These are phyloP conservation scores for Poecile atricapillus DNA, from an alignment of 2,113 vertebrate genomes.

Conservation along the genomic window DNA sequence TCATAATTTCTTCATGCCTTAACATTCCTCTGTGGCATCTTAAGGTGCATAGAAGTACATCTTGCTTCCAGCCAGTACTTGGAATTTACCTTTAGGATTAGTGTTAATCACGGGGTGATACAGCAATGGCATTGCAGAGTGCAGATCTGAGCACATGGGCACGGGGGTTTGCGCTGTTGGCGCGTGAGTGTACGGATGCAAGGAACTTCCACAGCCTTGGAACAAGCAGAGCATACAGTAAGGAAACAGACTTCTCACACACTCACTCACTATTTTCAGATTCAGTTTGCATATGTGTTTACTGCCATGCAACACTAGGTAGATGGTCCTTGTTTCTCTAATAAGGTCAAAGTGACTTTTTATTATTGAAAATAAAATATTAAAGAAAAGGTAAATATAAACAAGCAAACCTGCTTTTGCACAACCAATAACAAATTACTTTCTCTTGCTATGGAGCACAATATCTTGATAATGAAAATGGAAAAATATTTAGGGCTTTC, in stretches of 20 bases:
- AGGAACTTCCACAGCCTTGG: not conserved
- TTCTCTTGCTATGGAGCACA: not conserved
- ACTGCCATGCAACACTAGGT: not conserved
- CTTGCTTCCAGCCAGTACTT: not conserved
- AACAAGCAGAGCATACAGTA: not conserved
- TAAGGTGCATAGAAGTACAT: not conserved
- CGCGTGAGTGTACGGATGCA: fast-evolving
- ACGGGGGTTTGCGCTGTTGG: not conserved
- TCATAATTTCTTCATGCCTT: not conserved
- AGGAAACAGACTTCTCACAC: not conserved
- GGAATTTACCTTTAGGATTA: not conserved
- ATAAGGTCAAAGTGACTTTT: not conserved
- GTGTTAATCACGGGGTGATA: too few species aligned
- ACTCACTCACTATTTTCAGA: not conserved
- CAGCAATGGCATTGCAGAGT: not conserved
- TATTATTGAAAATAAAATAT: not conserved
- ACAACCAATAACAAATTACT: not conserved
- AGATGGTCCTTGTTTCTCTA: not conserved
- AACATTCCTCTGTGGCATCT: not conserved
- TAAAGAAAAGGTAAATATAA: not conserved
- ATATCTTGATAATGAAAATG: slow-evolving; percentile 20
- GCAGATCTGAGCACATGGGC: not conserved
- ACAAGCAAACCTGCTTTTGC: not conserved
- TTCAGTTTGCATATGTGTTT: not conserved
- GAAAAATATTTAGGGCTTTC: not conserved